Base-by-base conservation (phyloP, 1,140 invertebrate species). In the Chironomus tepperi region DNA sequence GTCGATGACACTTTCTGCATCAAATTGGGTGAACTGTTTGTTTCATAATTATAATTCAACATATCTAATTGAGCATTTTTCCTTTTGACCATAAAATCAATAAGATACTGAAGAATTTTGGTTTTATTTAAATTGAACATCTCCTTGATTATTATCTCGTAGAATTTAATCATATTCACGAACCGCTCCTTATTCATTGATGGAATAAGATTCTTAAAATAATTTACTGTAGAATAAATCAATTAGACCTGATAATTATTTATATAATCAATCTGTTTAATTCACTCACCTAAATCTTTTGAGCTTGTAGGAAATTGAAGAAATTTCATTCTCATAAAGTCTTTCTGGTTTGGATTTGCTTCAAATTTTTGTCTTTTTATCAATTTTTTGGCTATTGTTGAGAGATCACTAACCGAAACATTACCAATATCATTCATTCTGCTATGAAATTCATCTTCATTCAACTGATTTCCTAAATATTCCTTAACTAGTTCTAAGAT, bases 161-260 rank as follows among this genome's bases (percentile, higher is more conserved):
- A 70, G 10, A 70, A 70, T 7, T 70, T 70, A 10, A 18, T 70
- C 65, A 70, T 70, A 18, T 70, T 70, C 18, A 18, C 9, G 18
- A 70, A 70, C 19, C 18, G 3, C 16, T 70, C 65, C 19, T 10
- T 70, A 9, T 10, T 70, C 18, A 18, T 10, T 19, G 65, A 70
- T 70, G n/a, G 65, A 19, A 21, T 70, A 9, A 70, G 19, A 18
- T 70, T 70, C 18, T 70, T 16, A 70, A 70, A 70, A 70, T 70
- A 70, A 19, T 19, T 21, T 18, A 70, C 65, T 70, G 10, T 19
- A 21, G 47, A 57, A n/a, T 57, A 12, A 57, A 57, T 57, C n/a
- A n/a, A 57, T 57, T 10, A 12, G 15, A 9, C 15, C 15, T 47
- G 43, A n/a, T n/a, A n/a, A n/a, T n/a, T n/a, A n/a, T n/a, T n/a